These are phyloP conservation scores for Mythimna pallens DNA, from an alignment of 2,888 invertebrate genomes.

Conservation along the genomic window DNA sequence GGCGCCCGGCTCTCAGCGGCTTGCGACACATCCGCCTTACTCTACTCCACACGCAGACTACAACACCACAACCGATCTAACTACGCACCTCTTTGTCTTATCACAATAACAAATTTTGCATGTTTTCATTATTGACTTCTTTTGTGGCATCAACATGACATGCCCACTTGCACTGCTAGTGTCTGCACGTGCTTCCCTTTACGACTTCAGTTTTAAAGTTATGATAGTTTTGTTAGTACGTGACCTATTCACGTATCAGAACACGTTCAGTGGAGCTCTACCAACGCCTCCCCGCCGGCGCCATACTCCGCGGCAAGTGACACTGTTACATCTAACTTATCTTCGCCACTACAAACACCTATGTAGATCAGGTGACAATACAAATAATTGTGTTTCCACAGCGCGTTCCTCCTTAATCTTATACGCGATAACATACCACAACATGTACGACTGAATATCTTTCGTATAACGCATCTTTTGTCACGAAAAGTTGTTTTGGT, in stretches of 20 bases:
- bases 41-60: slow-evolving; percentile 53
- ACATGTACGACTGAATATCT: slow-evolving; percentile 75
- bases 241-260: slow-evolving; percentile 83
- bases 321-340: slow-evolving; percentile 75
- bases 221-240: slow-evolving; percentile 79
- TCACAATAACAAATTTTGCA: slow-evolving; percentile 16
- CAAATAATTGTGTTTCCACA: slow-evolving; percentile 85
- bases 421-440: slow-evolving; percentile 77
- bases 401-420: slow-evolving; percentile 85
- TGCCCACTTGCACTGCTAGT: slow-evolving; percentile 18
- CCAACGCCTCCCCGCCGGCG: slow-evolving; percentile 56
- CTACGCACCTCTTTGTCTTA: slow-evolving; percentile 43
- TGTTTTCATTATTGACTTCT: slow-evolving; percentile 13
- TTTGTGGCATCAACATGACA: slow-evolving; percentile 35
- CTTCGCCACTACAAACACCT: slow-evolving; percentile 77
- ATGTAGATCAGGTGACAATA: slow-evolving; percentile 85
- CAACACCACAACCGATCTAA: slow-evolving; percentile 43
- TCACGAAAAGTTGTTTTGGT: slow-evolving; percentile 54
- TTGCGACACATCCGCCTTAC: slow-evolving; percentile 80
- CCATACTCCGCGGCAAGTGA: slow-evolving; percentile 60
- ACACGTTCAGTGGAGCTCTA: slow-evolving; percentile 63
- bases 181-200: slow-evolving; percentile 72
- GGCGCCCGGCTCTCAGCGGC: slow-evolving; percentile 75
- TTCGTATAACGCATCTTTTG: slow-evolving; percentile 71
- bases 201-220: slow-evolving; percentile 72